Conservation (phyloP, 2,888 invertebrate species). For the Apamea epomidion region DNA sequence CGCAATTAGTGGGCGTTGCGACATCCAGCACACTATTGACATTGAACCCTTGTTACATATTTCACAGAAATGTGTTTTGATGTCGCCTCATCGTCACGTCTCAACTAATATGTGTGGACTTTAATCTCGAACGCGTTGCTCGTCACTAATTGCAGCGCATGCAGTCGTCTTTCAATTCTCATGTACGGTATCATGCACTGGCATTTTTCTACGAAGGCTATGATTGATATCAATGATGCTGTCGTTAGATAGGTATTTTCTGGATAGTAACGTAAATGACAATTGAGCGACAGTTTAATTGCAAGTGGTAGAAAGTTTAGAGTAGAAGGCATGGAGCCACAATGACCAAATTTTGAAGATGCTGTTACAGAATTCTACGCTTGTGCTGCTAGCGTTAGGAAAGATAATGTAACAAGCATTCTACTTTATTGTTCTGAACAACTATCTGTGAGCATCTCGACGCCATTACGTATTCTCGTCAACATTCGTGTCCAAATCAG, state of each 20-base stretch:
- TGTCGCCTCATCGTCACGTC: slow-evolving; percentile 77
- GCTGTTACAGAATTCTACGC: neutral
- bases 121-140: slow-evolving; percentile 70
- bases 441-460: slow-evolving; percentile 59
- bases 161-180: slow-evolving; percentile 50
- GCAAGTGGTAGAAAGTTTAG: slow-evolving; percentile 34
- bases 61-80: slow-evolving; percentile 87
- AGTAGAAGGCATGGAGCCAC: neutral
- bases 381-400: neutral
- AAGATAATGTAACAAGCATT: slow-evolving; percentile 36
- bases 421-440: slow-evolving; percentile 42
- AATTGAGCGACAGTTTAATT: slow-evolving; percentile 28
- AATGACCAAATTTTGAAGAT: neutral
- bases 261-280: slow-evolving; percentile 30
- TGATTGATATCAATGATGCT: slow-evolving; percentile 58
- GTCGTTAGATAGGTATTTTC: slow-evolving; percentile 35
- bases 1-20: slow-evolving; percentile 86
- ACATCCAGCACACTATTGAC: slow-evolving; percentile 85
- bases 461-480: slow-evolving; percentile 62
- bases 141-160: slow-evolving; percentile 56
- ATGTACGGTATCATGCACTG: slow-evolving; percentile 36
- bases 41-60: slow-evolving; percentile 88
- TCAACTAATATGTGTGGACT: slow-evolving; percentile 75
- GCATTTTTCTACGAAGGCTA: slow-evolving; percentile 59
- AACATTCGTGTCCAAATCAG: slow-evolving; percentile 65